These are phyloP conservation scores for Nysson spinosus DNA, from an alignment of 2,888 invertebrate species.

Conservation along the genomic window DNA sequence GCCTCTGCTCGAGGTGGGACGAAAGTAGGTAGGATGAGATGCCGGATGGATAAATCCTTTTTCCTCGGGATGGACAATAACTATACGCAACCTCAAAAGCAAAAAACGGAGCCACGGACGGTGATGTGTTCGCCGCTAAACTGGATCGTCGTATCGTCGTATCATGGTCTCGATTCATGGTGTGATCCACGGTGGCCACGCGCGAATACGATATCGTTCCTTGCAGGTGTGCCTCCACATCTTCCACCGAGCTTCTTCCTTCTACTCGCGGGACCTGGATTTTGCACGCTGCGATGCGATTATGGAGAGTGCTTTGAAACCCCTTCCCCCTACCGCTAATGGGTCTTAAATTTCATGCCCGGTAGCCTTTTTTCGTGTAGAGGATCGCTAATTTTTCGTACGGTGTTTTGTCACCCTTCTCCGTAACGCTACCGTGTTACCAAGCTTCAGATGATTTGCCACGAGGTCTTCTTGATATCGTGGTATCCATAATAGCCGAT, in stretches of 20 bases:
- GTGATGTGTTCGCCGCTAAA: constrained; percentile 49
- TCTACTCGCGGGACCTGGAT: constrained; percentile 30
- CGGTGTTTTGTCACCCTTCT: too few relatives aligned
- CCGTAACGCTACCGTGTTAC: too few relatives aligned
- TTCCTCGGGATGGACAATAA: constrained; percentile 67
- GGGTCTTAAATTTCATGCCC: constrained; percentile 3
- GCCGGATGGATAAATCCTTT: constrained; percentile 67
- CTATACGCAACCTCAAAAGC: constrained; percentile 40
- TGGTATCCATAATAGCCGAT: too few relatives aligned
- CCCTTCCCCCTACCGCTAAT: background rate
- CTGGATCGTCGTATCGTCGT: constrained; percentile 55
- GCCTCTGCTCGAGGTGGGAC: constrained; percentile 45
- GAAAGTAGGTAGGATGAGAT: constrained; percentile 38
- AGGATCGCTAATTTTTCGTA: background rate
- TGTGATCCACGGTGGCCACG: constrained; percentile 53
- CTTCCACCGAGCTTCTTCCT: constrained; percentile 10
- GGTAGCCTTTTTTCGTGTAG: background rate
- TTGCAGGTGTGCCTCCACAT: constrained; percentile 49
- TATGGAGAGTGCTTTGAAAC: constrained; percentile 1
- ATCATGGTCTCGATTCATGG: constrained; percentile 52
- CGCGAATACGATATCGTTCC: constrained; percentile 61
- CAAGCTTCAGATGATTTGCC: too few relatives aligned
- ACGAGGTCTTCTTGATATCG: too few relatives aligned
- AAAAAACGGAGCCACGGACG: constrained; percentile 44
- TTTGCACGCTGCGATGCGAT: constrained; percentile 30